These are phyloP conservation scores for Aphidoletes aphidimyza DNA, from an alignment of 2,888 invertebrate genomes.

Conservation along the genomic window DNA sequence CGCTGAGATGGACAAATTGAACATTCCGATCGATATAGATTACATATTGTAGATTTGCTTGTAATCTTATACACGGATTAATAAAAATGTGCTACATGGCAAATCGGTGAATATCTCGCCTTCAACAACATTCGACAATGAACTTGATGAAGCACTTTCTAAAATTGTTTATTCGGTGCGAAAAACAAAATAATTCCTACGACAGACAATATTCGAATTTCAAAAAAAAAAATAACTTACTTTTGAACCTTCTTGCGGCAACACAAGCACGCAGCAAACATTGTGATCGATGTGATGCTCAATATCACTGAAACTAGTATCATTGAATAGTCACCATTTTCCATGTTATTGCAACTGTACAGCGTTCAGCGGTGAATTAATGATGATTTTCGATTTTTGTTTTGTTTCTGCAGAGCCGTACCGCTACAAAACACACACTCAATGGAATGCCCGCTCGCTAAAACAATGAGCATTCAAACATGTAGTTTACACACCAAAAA, in stretches of 20 bases:
- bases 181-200: too few relatives aligned
- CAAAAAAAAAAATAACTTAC: constrained; percentile 68
- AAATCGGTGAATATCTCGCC: background rate
- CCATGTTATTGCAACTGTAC: constrained; percentile 15
- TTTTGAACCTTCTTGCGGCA: constrained; percentile 80
- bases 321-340: constrained; percentile 53
- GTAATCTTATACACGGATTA: too few relatives aligned
- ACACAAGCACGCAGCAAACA: constrained; percentile 77
- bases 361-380: too few relatives aligned
- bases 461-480: background rate
- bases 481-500: constrained; percentile 5
- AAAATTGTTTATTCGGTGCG: background rate
- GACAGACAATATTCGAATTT: too few relatives aligned
- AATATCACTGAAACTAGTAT: constrained; percentile 64
- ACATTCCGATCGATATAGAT: constrained; percentile 34
- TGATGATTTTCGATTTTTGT: background rate
- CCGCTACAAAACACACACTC: background rate
- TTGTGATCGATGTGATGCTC: constrained; percentile 66
- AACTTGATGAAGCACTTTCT: constrained; percentile 23
- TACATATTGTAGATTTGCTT: too few relatives aligned
- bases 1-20: background rate
- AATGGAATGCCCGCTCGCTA: background rate
- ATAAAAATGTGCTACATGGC: too few relatives aligned
- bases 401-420: background rate
- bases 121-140: constrained; percentile 16